These are phyloP conservation scores for Malthinus seriepunctatus DNA, from an alignment of 2,888 invertebrate species.

Conservation along the genomic window DNA sequence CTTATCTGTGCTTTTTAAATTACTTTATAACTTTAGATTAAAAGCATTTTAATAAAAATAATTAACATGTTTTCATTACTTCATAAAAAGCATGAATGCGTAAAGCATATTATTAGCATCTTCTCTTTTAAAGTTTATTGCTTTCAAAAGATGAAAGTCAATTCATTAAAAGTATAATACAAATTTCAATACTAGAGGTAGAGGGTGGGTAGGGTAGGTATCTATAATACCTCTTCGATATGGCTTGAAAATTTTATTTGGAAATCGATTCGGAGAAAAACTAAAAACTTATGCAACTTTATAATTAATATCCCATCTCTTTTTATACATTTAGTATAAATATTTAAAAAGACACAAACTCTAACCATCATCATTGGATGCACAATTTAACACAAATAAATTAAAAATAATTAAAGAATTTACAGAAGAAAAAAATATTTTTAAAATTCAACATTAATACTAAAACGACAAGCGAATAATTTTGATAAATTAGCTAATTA, in stretches of 20 bases:
- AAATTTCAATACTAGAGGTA: not conserved
- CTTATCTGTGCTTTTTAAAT: conserved; percentile 6
- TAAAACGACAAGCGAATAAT: conserved; percentile 18
- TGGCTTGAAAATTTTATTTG: no score
- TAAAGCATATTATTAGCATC: conserved; percentile 8
- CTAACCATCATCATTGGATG: no score
- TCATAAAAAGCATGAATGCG: conserved; percentile 7
- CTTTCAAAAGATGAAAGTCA: conserved; percentile 5
- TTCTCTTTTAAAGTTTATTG: conserved; percentile 7
- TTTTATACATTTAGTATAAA: no score
- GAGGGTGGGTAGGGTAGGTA: no score
- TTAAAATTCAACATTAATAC: conserved; percentile 5
- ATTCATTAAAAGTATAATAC: conserved; percentile 6
- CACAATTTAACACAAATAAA: no score
- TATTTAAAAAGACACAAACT: no score
- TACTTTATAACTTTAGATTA: conserved; percentile 7
- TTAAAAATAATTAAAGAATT: no score
- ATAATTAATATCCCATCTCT: no score
- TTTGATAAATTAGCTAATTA: conserved; percentile 11
- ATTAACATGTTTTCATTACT: conserved; percentile 8
- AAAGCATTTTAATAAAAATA: conserved; percentile 7
- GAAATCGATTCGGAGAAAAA: no score
- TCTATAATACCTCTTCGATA: no score
- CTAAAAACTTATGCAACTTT: no score
- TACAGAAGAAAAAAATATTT: not conserved